Evolutionary conservation across 2,113 vertebrate species (phyloP).

Genomic region (Xiphophorus hellerii): DNA sequence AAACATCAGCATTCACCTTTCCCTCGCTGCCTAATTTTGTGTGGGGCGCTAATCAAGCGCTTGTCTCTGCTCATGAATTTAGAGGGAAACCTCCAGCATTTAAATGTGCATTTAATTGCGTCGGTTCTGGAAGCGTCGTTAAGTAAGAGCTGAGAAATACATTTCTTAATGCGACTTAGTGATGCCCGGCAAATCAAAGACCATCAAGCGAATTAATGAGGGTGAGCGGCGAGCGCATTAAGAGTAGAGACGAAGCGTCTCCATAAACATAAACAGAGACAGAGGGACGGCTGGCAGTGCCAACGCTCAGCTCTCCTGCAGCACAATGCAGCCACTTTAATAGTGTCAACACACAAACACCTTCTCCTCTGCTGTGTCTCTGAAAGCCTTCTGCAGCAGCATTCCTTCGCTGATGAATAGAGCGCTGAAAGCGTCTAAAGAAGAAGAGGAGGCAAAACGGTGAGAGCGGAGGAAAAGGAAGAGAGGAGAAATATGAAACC

Average conservation of each 20-base stretch:
- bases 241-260: constrained; percentile 60
- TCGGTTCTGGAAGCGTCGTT: constrained; percentile 75
- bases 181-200: constrained; percentile 81
- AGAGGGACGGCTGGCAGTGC: constrained; percentile 53
- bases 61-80: constrained; percentile 56
- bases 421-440: constrained; percentile 49
- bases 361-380: constrained; percentile 37
- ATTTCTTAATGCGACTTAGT: constrained; percentile 80
- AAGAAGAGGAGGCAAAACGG: constrained; percentile 20
- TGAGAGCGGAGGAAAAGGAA: constrained; percentile 24
- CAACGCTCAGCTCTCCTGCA: constrained; percentile 29
- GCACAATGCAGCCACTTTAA: constrained; percentile 52
- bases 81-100: constrained; percentile 61
- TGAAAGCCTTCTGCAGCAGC: constrained; percentile 49
- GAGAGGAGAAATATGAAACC: constrained; percentile 66
- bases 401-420: constrained; percentile 55
- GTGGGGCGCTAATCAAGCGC: constrained; percentile 61
- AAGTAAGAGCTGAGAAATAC: constrained; percentile 78
- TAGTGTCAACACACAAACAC: constrained; percentile 38
- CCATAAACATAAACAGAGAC: constrained; percentile 72
- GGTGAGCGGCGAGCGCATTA: constrained; percentile 73
- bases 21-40: constrained; percentile 48
- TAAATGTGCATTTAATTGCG: constrained; percentile 79
- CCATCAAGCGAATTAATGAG: constrained; percentile 80
- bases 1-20: constrained; percentile 48